Evolutionary conservation across 1,140 invertebrate genomes (phyloP), one percentile per base, ranked within the genome.

Genomic region (Neodiprion pinetum): DNA sequence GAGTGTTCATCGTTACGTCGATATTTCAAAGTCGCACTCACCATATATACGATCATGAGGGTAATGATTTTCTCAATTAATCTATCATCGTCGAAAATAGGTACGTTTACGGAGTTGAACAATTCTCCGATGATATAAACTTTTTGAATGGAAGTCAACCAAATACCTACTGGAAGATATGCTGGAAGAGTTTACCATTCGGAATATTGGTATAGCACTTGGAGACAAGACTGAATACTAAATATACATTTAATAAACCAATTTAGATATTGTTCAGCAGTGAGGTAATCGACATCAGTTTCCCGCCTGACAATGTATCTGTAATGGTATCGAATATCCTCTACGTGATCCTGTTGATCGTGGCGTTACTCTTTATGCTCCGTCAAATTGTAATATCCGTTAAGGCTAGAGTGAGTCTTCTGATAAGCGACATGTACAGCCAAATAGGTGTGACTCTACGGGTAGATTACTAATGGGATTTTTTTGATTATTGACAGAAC

Each of bases 151-250:
- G 53, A 12, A 61, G 53, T 61, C 53, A 61, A 17, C 53, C 53
- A 4, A 61, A 12, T 61, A 61, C 53, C 11, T 61, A 61, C 53
- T 61, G 53, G 53, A 61, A 61, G 53, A 61, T 61, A 4, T 61
- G 53, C 53, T 61, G 53, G 53, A 61, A 61, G 53, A 61, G 53
- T 61, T 61, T 61, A 9, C 53, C 53, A 9, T 61, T 61, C 53
- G 53, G 53, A 61, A 61, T 61, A 17, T 17, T 61, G 53, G 53
- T 61, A 61, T 4, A 14, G 53, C 11, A 17, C 53, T 61, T 61
- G 5, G 53, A 40, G 28, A 40, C 28, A 5, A 40, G 28, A 40
- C 28, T 40, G 2, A 40, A 40, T 40, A 40, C 5, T 40, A 40
- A 40, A 40, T 40, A 40, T 40, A 40, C 28, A 40, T 40, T 40